Percentiles rank a stretch among this genome's conserved stretches.
Conservation (phyloP, 2,113 vertebrate genomes). For the Corythoichthys haematopterus region DNA sequence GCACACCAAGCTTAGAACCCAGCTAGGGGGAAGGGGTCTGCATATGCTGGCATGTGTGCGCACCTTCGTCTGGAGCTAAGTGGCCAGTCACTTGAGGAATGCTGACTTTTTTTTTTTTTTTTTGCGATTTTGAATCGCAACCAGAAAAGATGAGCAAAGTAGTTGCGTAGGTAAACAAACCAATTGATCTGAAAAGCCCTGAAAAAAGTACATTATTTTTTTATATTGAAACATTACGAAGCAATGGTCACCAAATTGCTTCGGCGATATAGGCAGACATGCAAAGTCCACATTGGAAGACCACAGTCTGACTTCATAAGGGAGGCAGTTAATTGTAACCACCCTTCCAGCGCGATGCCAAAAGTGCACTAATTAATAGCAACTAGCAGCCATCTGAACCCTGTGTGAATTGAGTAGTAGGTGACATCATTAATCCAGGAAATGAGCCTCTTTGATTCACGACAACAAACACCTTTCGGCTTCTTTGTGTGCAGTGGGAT, state of each 20-base stretch:
- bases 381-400: conserved; percentile 28
- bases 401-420: conserved; percentile 19
- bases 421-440: conserved; percentile 37
- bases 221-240: not conserved
- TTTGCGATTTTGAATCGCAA: conserved; percentile 6
- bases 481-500: conserved; percentile 13
- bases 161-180: conserved; percentile 3
- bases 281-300: not conserved
- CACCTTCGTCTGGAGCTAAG: conserved; percentile 41
- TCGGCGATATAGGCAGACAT: not conserved
- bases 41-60: conserved; percentile 25
- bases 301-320: too few species aligned
- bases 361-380: conserved; percentile 10
- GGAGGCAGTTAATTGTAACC: not conserved
- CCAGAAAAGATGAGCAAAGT: conserved; percentile 22
- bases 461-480: conserved; percentile 31
- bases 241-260: not conserved
- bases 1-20: conserved; percentile 45
- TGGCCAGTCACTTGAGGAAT: conserved; percentile 40
- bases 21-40: conserved; percentile 33
- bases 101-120: conserved; percentile 16
- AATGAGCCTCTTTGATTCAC: conserved; percentile 23
- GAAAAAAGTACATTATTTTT: conserved; percentile 1
- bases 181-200: conserved; percentile 13
- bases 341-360: not conserved